Evolutionary conservation across 2,113 vertebrate species (phyloP).

Genomic region (Piaya cayana): DNA sequence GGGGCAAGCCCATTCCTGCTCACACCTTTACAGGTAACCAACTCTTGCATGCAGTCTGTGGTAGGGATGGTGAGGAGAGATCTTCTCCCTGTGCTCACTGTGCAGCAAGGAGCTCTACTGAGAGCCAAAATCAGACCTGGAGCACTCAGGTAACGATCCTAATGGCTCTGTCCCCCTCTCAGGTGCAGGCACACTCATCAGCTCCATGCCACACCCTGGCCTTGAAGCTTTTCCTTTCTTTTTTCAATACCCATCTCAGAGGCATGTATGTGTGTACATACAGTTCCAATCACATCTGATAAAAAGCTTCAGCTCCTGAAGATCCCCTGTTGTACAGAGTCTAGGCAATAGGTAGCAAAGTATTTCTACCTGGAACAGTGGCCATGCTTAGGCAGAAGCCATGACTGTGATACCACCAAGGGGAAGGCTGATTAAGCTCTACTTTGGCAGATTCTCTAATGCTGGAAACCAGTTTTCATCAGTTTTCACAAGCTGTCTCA

Average conservation of each 20-base stretch:
- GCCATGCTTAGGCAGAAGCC: neutral
- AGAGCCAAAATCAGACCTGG: neutral
- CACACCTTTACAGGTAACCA: no score
- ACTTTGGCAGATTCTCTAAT: neutral
- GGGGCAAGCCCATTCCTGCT: neutral
- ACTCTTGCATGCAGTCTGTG: neutral
- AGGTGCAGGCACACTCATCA: neutral
- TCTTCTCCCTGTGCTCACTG: neutral
- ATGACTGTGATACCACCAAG: neutral
- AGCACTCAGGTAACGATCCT: neutral
- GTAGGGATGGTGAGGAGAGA: neutral
- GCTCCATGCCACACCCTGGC: neutral
- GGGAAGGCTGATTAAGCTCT: neutral
- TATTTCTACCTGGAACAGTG: neutral
- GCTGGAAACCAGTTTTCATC: neutral
- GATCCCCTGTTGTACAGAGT: no score
- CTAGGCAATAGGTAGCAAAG: neutral
- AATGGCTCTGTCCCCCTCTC: neutral
- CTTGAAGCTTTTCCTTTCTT: neutral
- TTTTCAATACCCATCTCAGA: neutral
- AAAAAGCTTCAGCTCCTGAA: neutral
- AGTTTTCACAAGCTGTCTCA: neutral
- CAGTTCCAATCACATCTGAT: neutral
- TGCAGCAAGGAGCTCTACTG: accelerated
- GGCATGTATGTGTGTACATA: accelerated